These are phyloP conservation scores for Napeogenes inachia DNA, from an alignment of 2,888 invertebrate genomes.

Conservation along the genomic window DNA sequence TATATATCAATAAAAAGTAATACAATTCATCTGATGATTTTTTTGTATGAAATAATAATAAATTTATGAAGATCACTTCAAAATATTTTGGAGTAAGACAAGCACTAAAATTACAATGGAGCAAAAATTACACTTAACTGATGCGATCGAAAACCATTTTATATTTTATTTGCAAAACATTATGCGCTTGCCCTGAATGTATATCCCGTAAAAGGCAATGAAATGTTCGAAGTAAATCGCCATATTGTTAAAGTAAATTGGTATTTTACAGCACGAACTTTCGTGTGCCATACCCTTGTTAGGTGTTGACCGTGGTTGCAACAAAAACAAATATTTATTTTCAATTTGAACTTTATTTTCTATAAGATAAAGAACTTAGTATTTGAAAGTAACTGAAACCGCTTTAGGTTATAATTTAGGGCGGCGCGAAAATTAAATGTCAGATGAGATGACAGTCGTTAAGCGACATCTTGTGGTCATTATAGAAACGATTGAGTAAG, in stretches of 20 bases:
- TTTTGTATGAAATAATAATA: too few species aligned
- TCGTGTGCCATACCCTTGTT: slow-evolving; percentile 60
- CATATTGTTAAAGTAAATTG: slow-evolving; percentile 73
- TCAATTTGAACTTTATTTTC: slow-evolving; percentile 21
- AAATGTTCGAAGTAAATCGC: slow-evolving; percentile 65
- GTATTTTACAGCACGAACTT: slow-evolving; percentile 68
- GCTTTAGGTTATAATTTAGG: slow-evolving; percentile 26
- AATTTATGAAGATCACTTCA: too few species aligned
- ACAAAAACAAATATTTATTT: slow-evolving; percentile 15
- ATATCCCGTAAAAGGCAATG: slow-evolving; percentile 61
- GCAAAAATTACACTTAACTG: slow-evolving; percentile 43
- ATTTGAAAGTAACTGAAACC: slow-evolving; percentile 15
- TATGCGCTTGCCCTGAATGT: slow-evolving; percentile 62
- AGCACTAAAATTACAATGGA: slow-evolving; percentile 49
- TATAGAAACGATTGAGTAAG: slow-evolving; percentile 22
- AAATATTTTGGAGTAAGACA: slow-evolving; percentile 40
- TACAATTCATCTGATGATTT: too few species aligned
- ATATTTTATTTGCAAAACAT: slow-evolving; percentile 52
- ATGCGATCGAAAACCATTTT: slow-evolving; percentile 40
- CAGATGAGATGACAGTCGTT: slow-evolving; percentile 57
- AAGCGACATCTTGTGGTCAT: slow-evolving; percentile 54
- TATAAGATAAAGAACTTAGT: slow-evolving; percentile 13
- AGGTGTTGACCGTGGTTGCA: slow-evolving; percentile 35
- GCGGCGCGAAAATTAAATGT: slow-evolving; percentile 54
- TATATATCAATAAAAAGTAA: too few species aligned